Evolutionary conservation across 2,888 invertebrate species (phyloP).

Genomic region (Psylliodes chrysocephalus): DNA sequence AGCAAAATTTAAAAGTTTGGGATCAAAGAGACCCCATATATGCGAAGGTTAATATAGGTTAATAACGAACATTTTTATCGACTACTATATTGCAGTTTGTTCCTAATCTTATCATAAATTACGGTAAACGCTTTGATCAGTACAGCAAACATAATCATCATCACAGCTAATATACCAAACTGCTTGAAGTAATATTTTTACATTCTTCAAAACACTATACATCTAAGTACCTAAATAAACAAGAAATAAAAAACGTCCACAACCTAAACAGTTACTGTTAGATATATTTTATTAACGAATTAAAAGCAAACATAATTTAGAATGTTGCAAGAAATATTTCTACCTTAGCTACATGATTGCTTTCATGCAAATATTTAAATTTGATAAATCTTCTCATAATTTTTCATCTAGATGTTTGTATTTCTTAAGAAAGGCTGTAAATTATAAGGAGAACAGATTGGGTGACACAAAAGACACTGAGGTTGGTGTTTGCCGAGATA

Average conservation of each 20-base stretch:
- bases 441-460: background rate
- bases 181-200: conserved; percentile 3
- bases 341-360: background rate
- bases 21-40: too few relatives aligned
- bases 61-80: too few relatives aligned
- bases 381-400: conserved; percentile 18
- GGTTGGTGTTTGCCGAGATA: background rate
- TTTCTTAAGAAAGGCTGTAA: conserved; percentile 17
- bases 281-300: background rate
- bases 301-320: background rate
- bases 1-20: too few relatives aligned
- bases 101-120: conserved; percentile 1
- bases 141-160: background rate
- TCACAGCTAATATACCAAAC: background rate
- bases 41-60: too few relatives aligned
- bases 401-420: background rate
- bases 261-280: background rate
- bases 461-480: conserved; percentile 1
- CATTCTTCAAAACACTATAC: background rate
- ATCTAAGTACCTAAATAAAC: background rate
- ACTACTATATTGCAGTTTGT: too few relatives aligned
- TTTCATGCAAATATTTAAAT: conserved; percentile 17
- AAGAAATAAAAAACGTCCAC: background rate
- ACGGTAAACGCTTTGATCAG: conserved; percentile 5
- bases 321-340: conserved; percentile 8